These are phyloP conservation scores for Panagrolaimus sp. DNA, from an alignment of 1,140 invertebrate genomes.

Conservation along the genomic window DNA sequence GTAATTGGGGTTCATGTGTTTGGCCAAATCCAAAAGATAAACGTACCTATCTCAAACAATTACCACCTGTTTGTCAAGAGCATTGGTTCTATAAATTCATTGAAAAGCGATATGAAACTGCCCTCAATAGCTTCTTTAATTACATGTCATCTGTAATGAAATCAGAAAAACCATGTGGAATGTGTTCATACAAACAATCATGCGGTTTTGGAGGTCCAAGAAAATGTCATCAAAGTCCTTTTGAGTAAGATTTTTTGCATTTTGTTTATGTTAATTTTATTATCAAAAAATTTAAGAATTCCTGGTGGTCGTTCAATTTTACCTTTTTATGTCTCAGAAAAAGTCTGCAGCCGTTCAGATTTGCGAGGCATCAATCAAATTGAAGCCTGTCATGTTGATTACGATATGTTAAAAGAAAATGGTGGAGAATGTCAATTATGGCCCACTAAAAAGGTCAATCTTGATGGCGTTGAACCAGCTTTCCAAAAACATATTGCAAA, in stretches of 20 bases:
- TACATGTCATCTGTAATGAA: conserved; percentile 48
- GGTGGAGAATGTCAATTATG: conserved; percentile 56
- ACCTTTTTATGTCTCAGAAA: conserved; percentile 57
- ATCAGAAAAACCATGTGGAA: conserved; percentile 46
- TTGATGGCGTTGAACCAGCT: conserved; percentile 47
- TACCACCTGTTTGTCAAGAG: conserved; percentile 51
- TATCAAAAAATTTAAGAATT: conserved; percentile 44
- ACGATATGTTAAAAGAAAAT: conserved; percentile 47
- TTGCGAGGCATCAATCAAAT: conserved; percentile 46
- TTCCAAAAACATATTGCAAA: conserved; percentile 50
- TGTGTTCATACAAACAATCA: conserved; percentile 52
- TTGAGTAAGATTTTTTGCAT: conserved; percentile 39
- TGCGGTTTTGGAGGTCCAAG: conserved; percentile 53
- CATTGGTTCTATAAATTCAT: conserved; percentile 59
- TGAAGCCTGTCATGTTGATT: conserved; percentile 54
- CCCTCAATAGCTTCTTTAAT: conserved; percentile 52
- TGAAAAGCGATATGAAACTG: conserved; percentile 38
- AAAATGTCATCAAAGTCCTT: conserved; percentile 53
- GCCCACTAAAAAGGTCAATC: conserved; percentile 50
- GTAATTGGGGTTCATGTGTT: conserved; percentile 53
- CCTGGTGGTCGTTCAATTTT: conserved; percentile 50
- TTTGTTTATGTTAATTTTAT: not conserved
- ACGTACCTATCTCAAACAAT: conserved; percentile 46
- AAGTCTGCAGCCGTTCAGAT: conserved; percentile 50
- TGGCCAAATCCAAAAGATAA: conserved; percentile 48